A percentile compares a stretch with the other conserved stretches of the same genome.
phyloP scores from a whole-genome alignment of 2,888 invertebrate species.

The Apamea monoglypha region DNA sequence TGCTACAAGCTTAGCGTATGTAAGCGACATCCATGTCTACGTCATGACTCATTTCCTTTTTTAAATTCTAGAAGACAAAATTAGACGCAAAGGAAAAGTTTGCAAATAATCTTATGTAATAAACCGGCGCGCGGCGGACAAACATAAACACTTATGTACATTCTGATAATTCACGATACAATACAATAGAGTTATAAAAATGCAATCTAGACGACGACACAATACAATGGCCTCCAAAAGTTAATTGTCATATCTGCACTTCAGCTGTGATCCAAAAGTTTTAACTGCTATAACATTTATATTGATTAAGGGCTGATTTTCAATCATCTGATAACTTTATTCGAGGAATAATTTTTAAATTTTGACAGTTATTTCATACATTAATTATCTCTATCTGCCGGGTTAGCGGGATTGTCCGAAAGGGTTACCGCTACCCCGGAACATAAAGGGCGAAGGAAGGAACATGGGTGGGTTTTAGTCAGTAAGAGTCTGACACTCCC shows the following conservation, averaged over 20 bases:
- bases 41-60: slow-evolving; percentile 50
- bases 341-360: no score
- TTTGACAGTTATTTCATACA: no score
- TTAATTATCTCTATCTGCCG: no score
- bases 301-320: no score
- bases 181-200: background rate
- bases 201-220: background rate
- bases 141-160: background rate
- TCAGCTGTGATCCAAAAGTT: background rate
- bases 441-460: no score
- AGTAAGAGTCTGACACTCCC: no score
- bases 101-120: slow-evolving; percentile 37
- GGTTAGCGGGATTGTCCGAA: no score
- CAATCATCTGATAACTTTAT: no score
- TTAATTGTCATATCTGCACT: background rate
- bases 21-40: slow-evolving; percentile 35
- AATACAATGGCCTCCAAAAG: background rate
- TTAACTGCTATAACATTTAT: no score
- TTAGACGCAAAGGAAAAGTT: slow-evolving; percentile 37
- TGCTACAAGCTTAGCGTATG: slow-evolving; percentile 18
- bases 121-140: background rate
- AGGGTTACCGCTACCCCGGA: no score
- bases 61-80: slow-evolving; percentile 35
- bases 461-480: no score
- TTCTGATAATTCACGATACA: background rate